Evolutionary conservation across 2,113 vertebrate genomes (phyloP), one percentile per base, ranked within the genome.

Genomic region (Tenebrosternarchus preto): DNA sequence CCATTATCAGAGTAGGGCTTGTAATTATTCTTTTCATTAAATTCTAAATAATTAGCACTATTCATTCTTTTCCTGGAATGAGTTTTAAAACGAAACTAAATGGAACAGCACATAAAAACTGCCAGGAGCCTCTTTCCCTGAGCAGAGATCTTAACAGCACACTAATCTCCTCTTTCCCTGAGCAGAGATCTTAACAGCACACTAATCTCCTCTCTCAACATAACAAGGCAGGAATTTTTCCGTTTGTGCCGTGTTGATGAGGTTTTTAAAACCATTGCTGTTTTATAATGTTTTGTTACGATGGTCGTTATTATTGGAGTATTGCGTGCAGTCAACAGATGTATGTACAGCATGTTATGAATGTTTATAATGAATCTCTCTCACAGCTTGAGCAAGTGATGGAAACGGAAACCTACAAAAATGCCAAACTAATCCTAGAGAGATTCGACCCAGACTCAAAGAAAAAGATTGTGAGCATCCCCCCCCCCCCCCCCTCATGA

Each of bases 11-110:
- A 97, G 94, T 95, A 95, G 95, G 95, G 94, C 95, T 95, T 96
- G 96, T 96, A 97, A 98, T 99, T 98, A 98, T 97, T 97, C 95
- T 97, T 95, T 95, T 97, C 96, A 96, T 97, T 96, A 97, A 95
- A 95, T 95, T 50, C 91, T 95, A 97, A 97, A 98, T 94, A 98
- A 96, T 95, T 95, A 94, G 92, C 94, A 93, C 92, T 94, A 94
- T 96, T 96, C 95, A 91, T 91, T 93, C 88, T 93, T 96, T 94
- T 91, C 89, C 93, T 94, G 87, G 92, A 95, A 92, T 95, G 91
- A 95, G 91, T 92, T 93, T 87, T 94, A 94, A 91, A 94, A 85
- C 90, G 82, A 80, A 92, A 92, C 85, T 88, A 91, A 87, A 87
- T 73, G 11, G 50, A 73, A 55, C 12, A 84, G 56, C 20, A 57